phyloP scores from a whole-genome alignment of 2,797 vertebrate genomes.

The Thamnophis elegans region DNA sequence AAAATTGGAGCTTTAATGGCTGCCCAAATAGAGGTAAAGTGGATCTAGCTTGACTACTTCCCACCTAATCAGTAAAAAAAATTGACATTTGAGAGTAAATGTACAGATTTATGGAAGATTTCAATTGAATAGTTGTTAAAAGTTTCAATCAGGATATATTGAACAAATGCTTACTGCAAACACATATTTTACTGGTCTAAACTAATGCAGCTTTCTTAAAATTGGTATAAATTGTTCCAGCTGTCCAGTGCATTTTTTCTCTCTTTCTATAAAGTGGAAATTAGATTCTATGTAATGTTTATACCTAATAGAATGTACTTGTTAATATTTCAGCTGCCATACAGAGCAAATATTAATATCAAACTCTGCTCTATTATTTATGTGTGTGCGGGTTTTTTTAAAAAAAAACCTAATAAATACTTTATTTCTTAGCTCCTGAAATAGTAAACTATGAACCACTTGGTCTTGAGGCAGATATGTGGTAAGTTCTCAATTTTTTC shows the following conservation, averaged over 20 bases:
- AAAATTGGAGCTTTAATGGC: not conserved
- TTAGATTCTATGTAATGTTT: not conserved
- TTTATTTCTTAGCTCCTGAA: constrained; percentile 87
- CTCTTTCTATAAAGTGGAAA: not conserved
- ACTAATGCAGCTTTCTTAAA: not conserved
- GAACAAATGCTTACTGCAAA: not conserved
- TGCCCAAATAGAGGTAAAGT: not conserved
- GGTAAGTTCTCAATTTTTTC: constrained; percentile 77
- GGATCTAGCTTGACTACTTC: not conserved
- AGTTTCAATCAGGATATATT: not conserved
- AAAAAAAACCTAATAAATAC: constrained; percentile 35
- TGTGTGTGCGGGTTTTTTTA: not conserved
- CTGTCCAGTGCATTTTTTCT: not conserved
- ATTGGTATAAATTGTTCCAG: not conserved
- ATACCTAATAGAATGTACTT: not conserved
- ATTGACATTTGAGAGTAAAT: not conserved
- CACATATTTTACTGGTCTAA: not conserved
- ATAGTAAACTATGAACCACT: constrained; percentile 97
- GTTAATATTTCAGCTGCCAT: not conserved
- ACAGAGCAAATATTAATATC: constrained; percentile 18
- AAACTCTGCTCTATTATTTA: not conserved
- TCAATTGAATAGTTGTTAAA: not conserved
- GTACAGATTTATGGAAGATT: not conserved
- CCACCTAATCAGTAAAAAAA: not conserved
- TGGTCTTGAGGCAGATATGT: constrained; percentile 98